These are phyloP conservation scores for Helarctos malayanus DNA, from an alignment of 2,797 vertebrate genomes.

Conservation along the genomic window DNA sequence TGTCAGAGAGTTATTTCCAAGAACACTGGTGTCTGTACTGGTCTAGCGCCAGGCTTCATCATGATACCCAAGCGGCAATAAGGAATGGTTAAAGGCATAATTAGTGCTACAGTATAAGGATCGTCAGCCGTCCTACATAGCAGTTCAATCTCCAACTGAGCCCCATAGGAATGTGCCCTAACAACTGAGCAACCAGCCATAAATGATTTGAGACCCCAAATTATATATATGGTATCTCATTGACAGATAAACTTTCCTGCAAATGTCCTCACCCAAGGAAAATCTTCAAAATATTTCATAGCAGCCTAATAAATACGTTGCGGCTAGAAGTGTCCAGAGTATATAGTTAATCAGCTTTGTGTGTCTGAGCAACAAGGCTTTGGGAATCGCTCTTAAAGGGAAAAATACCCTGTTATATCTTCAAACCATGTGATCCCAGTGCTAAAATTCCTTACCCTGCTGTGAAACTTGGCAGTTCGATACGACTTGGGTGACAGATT, in stretches of 20 bases:
- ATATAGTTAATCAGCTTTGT: not conserved
- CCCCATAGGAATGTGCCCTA: not conserved
- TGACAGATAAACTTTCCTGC: not conserved
- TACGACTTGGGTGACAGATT: slow-evolving; percentile 98
- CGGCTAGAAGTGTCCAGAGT: not conserved
- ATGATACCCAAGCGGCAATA: not conserved
- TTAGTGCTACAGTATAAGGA: not conserved
- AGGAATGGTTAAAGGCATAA: not conserved
- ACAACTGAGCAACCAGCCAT: not conserved
- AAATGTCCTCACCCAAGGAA: not conserved
- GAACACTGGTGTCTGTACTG: not conserved
- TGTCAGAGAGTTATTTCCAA: not conserved
- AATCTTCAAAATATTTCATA: not conserved
- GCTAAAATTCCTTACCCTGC: slow-evolving; percentile 93
- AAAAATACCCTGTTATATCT: not conserved
- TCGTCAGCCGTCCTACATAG: not conserved
- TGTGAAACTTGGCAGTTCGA: slow-evolving; percentile 98
- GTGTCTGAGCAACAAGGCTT: not conserved
- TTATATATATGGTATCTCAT: not conserved
- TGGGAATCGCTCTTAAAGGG: not conserved
- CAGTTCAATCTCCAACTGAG: not conserved
- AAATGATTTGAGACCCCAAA: not conserved
- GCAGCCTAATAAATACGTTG: not conserved
- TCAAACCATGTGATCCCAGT: not conserved
- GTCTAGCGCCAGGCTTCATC: not conserved